These are phyloP conservation scores for Chromobotia macracanthus DNA, from an alignment of 2,797 vertebrate species.

Conservation along the genomic window DNA sequence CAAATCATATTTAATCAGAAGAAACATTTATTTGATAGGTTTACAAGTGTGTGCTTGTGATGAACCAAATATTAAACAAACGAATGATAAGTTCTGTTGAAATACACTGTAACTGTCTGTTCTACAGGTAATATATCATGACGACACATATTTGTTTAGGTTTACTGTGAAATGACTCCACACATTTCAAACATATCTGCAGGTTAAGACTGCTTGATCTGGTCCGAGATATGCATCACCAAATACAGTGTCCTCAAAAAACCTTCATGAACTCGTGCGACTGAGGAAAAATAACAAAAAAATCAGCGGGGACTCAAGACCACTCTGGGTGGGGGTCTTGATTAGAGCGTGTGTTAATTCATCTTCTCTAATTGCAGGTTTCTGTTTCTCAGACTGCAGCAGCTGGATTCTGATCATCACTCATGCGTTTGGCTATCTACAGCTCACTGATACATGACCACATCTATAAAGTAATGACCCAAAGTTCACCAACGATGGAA, in stretches of 20 bases:
- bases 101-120: constrained; percentile 10
- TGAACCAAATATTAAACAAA: not conserved
- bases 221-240: constrained; percentile 19
- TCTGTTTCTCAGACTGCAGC: constrained; percentile 62
- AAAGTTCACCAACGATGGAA: not conserved
- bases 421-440: constrained; percentile 55
- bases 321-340: constrained; percentile 54
- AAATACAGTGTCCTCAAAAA: constrained; percentile 12
- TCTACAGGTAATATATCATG: constrained; percentile 17
- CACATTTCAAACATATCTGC: constrained; percentile 58
- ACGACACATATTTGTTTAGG: constrained; percentile 42
- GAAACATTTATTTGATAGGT: constrained; percentile 11
- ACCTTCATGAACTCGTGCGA: not conserved
- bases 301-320: constrained; percentile 12
- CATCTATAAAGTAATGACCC: constrained; percentile 38
- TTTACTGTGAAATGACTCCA: constrained; percentile 42
- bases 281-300: not conserved
- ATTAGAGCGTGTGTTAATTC: constrained; percentile 71
- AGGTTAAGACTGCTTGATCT: constrained; percentile 47
- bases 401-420: constrained; percentile 72
- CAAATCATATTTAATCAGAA: constrained; percentile 7
- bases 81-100: not conserved
- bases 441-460: constrained; percentile 32
- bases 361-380: constrained; percentile 78
- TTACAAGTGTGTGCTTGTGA: constrained; percentile 3